These are phyloP conservation scores for Diorhabda carinulata DNA, from an alignment of 1,140 invertebrate species.

Conservation along the genomic window DNA sequence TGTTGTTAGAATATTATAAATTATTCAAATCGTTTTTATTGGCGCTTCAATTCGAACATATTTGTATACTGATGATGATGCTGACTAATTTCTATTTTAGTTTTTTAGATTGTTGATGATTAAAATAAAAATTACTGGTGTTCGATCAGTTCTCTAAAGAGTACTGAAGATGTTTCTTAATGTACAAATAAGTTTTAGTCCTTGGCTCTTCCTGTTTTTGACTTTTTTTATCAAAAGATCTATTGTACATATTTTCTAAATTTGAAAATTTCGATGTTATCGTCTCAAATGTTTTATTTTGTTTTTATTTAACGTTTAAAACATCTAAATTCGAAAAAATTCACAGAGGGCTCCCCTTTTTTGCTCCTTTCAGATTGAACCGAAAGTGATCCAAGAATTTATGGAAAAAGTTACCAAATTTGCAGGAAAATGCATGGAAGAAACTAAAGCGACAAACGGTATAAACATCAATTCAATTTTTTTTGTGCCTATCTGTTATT, in stretches of 20 bases:
- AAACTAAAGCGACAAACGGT: conserved; percentile 8
- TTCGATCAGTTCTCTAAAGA: too few relatives aligned
- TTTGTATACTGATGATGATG: background rate
- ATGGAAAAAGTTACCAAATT: conserved; percentile 10
- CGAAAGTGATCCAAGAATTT: conserved; percentile 6
- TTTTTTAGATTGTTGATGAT: too few relatives aligned
- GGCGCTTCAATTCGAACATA: background rate
- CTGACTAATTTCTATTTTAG: too few relatives aligned
- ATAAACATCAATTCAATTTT: background rate
- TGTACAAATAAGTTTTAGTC: too few relatives aligned
- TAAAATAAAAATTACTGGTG: too few relatives aligned
- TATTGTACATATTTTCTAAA: background rate
- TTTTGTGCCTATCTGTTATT: background rate
- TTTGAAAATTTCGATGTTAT: conserved; percentile 1
- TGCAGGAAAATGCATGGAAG: conserved; percentile 6
- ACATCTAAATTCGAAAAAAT: too few relatives aligned
- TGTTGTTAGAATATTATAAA: background rate
- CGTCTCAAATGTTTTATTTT: background rate
- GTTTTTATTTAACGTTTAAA: too few relatives aligned
- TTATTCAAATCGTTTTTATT: background rate
- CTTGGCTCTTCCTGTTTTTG: too few relatives aligned
- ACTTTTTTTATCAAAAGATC: too few relatives aligned
- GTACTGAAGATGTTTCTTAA: too few relatives aligned
- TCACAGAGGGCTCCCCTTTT: too few relatives aligned
- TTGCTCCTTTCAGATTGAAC: background rate